Evolutionary conservation across 2,888 invertebrate genomes (phyloP).

Genomic region (Drosophila fulvimacula): DNA sequence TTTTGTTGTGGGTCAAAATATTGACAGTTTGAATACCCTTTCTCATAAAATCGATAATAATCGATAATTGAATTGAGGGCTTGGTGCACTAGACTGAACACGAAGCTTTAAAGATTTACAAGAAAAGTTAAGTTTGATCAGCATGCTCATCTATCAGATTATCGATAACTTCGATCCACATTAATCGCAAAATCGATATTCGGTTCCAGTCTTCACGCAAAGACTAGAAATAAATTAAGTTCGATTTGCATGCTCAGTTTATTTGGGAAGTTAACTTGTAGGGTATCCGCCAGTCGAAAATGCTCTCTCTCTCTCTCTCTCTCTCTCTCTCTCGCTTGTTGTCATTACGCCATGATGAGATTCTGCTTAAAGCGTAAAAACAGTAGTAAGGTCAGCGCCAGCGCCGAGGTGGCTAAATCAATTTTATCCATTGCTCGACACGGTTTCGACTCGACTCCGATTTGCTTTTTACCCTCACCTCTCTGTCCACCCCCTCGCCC

Average conservation of each 20-base stretch:
- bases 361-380: constrained; percentile 84
- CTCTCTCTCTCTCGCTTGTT: constrained; percentile 33
- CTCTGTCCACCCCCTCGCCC: background rate
- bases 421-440: constrained; percentile 74
- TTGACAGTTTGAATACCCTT: background rate
- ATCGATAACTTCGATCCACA: no score
- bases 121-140: no score
- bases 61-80: background rate
- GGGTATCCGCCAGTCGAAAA: background rate
- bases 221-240: background rate
- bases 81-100: no score
- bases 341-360: constrained; percentile 83
- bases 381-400: constrained; percentile 84
- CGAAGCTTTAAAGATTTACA: no score
- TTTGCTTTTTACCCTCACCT: background rate
- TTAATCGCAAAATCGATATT: no score
- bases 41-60: background rate
- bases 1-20: no score
- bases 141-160: no score
- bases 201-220: no score
- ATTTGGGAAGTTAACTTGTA: no score
- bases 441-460: constrained; percentile 34
- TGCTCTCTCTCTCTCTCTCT: background rate
- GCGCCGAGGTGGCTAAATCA: constrained; percentile 83
- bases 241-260: no score